phyloP scores from a whole-genome alignment of 2,113 vertebrate species.

The Tiliqua scincoides region DNA sequence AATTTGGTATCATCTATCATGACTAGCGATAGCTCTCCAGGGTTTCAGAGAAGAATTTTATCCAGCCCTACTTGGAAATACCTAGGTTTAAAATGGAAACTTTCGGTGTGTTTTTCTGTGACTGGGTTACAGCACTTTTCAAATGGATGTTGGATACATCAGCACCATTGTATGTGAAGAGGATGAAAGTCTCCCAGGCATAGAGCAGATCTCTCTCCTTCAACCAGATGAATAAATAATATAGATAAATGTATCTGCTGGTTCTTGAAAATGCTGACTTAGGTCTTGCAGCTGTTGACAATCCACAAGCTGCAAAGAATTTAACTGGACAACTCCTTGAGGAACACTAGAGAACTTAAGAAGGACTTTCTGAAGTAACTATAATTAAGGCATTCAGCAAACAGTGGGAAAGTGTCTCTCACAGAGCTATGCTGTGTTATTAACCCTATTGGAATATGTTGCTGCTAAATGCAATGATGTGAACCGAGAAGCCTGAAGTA shows the following conservation, averaged over 20 bases:
- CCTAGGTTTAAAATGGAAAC: no score
- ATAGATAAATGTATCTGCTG: not conserved
- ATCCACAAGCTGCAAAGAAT: not conserved
- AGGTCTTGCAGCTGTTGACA: not conserved
- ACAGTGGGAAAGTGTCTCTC: slow-evolving; percentile 2
- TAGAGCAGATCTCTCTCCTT: not conserved
- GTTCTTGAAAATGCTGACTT: slow-evolving; percentile 1
- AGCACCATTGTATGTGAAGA: not conserved
- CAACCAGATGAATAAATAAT: not conserved
- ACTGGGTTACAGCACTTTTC: no score
- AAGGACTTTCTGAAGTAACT: slow-evolving; percentile 30
- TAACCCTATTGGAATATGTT: slow-evolving; percentile 8
- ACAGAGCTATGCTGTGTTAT: slow-evolving; percentile 8
- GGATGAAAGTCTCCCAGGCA: not conserved
- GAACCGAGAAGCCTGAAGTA: not conserved
- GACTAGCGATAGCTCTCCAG: no score
- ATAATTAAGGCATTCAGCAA: slow-evolving; percentile 18
- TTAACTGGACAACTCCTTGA: not conserved
- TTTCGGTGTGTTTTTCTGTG: no score
- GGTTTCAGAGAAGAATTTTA: no score
- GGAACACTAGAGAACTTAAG: slow-evolving; percentile 1
- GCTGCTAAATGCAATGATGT: slow-evolving; percentile 16
- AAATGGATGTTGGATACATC: not conserved
- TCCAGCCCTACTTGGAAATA: no score
- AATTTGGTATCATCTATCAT: no score